These are phyloP conservation scores for Parauchenoglanis ngamensis DNA, from an alignment of 2,797 vertebrate genomes.

Conservation along the genomic window DNA sequence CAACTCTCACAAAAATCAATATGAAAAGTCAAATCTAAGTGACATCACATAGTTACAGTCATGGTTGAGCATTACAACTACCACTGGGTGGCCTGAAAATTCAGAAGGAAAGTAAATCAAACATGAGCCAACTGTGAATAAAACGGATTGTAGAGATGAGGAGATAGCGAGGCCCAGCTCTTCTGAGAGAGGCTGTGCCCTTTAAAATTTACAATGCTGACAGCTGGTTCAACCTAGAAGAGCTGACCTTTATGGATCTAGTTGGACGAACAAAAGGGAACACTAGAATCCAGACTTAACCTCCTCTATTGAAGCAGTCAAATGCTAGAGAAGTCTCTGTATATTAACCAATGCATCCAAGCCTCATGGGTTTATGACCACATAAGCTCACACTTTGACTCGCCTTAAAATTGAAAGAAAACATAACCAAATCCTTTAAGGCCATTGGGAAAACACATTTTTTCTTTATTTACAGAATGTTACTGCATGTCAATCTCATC, in stretches of 20 bases:
- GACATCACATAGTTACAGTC: conserved; percentile 3
- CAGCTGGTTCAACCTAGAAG: conserved; percentile 49
- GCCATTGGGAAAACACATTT: too few relatives aligned
- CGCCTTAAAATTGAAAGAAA: neutral
- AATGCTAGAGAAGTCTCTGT: conserved; percentile 5
- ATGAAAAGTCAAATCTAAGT: neutral
- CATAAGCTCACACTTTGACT: neutral
- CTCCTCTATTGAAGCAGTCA: conserved; percentile 6
- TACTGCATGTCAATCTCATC: neutral
- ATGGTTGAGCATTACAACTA: conserved; percentile 32
- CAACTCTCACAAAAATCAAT: conserved; percentile 3
- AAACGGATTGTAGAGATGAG: conserved; percentile 50
- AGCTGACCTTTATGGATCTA: conserved; percentile 51
- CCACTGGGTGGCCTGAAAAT: conserved; percentile 29
- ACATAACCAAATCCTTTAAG: neutral
- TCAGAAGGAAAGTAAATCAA: conserved; percentile 45
- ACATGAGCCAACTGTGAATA: conserved; percentile 37
- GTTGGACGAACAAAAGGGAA: conserved; percentile 49
- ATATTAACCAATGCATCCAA: neutral
- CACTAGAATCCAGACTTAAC: conserved; percentile 28
- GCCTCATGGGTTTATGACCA: neutral
- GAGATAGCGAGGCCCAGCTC: conserved; percentile 40
- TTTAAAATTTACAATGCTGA: conserved; percentile 56
- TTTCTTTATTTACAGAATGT: neutral
- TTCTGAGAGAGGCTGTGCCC: conserved; percentile 54